Base-by-base conservation (phyloP, 2,797 vertebrate genomes). In the Tamandua tetradactyla region DNA sequence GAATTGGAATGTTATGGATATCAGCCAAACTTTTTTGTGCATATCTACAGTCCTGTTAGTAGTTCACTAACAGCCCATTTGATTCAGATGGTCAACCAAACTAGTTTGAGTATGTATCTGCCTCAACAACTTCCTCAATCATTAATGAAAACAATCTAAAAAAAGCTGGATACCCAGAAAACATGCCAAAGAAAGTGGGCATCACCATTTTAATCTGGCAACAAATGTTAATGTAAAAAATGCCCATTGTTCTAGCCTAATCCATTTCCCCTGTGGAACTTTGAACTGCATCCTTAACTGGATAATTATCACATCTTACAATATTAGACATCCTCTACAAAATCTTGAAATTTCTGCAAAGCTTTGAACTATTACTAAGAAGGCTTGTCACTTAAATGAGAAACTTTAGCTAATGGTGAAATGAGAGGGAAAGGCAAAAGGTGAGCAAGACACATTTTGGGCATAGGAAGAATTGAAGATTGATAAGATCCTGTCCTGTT, bases 301-400 rank as follows among this genome's bases (percentile, higher is more conserved):
- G 87, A 83, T 75, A 90, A 76, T 94, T 95, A 94, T 94, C 55
- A 86, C 72, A 59, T 89, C 62, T 90, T 92, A 90, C 8, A 61
- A 64, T 85, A 94, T 88, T 25, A 22, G 47, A 80, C 71, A 86
- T 92, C 61, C 87, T 84, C 91, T 35, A 71, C 35, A 57, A 72
- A 55, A 80, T 95, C 57, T 64, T 93, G 42, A 72, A 84, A 79
- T 74, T 72, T n/a, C 61, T 64, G 44, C 80, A 90, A 82, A 92
- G 32, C 42, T 10, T 87, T 59, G 35, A 37, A 57, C 83, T 81
- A 64, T 92, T 95, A 82, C 90, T 69, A 86, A 91, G 42, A 91
- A 66, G 2, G 10, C 66, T 10, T 59, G 49, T 83, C 8, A 89
- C 32, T 95, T 95, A 64, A 61, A 95, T 96, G 96, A 81, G 22